phyloP scores from a whole-genome alignment of 2,888 invertebrate species.

The Atrina japonica region DNA sequence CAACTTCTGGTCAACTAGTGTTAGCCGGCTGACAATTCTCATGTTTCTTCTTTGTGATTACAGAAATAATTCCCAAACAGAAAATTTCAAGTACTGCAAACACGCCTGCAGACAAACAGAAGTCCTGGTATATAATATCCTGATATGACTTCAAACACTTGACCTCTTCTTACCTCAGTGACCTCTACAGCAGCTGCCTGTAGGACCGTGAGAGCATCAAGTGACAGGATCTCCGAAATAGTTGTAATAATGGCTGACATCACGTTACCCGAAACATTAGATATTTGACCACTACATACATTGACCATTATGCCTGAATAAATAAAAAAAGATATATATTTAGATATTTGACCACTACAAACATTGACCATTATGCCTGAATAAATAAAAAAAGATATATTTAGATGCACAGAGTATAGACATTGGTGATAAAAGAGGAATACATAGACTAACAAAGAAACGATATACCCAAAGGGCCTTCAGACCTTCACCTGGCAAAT shows the following conservation, averaged over 20 bases:
- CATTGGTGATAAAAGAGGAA: no score
- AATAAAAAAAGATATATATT: background rate
- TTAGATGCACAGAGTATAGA: background rate
- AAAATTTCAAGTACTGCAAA: no score
- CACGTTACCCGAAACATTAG: conserved; percentile 51
- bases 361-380: conserved; percentile 50
- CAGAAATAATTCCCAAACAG: no score
- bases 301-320: conserved; percentile 77
- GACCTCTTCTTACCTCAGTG: conserved; percentile 78
- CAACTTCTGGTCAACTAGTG: no score
- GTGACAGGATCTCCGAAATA: conserved; percentile 59
- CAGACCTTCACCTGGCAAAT: no score
- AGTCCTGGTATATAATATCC: no score
- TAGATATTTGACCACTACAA: conserved; percentile 57
- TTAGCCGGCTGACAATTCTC: no score
- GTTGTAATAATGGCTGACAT: conserved; percentile 56
- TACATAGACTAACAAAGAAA: no score
- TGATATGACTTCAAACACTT: background rate
- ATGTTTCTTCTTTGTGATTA: no score
- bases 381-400: background rate
- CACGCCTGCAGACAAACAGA: no score
- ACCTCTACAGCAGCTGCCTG: conserved; percentile 77
- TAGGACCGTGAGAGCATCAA: conserved; percentile 30
- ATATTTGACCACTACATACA: conserved; percentile 63
- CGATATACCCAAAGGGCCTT: no score